Conservation (phyloP, 2,888 invertebrate genomes). For the Ophion ellenae region DNA sequence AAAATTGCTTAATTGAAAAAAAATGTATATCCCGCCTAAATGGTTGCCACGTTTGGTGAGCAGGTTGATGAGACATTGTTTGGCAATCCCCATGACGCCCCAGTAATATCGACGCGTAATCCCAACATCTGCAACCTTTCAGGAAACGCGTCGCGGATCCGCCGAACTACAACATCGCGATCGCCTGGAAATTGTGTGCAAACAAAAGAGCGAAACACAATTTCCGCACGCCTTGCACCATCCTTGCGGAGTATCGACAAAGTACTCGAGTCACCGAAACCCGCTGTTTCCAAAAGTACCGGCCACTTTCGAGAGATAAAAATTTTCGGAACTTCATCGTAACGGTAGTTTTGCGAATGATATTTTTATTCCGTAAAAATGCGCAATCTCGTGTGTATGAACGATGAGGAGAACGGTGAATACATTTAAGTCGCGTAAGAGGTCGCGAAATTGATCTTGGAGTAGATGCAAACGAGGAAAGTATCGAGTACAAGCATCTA, state of each 20-base stretch:
- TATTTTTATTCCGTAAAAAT: conserved; percentile 70
- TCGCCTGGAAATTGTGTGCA: too few species aligned
- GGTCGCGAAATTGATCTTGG: conserved; percentile 54
- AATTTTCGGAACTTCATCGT: neutral
- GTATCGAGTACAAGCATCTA: conserved; percentile 55
- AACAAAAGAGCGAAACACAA: neutral
- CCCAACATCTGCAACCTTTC: too few species aligned
- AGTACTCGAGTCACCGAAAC: neutral
- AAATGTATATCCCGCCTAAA: too few species aligned
- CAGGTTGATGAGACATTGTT: too few species aligned
- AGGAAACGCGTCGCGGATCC: too few species aligned
- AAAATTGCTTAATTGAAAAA: too few species aligned
- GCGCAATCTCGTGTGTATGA: conserved; percentile 52
- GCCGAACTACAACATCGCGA: too few species aligned
- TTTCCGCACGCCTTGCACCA: neutral
- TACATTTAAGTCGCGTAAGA: conserved; percentile 44
- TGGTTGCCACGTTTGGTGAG: too few species aligned
- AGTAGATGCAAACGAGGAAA: conserved; percentile 45
- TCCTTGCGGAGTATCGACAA: too few species aligned
- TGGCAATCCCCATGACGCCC: too few species aligned
- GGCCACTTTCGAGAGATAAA: neutral
- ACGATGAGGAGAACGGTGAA: conserved; percentile 47
- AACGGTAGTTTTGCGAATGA: conserved; percentile 49
- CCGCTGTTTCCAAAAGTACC: neutral
- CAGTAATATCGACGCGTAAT: too few species aligned